Evolutionary conservation across 2,113 vertebrate species (phyloP), one percentile per base, ranked within the genome.

Genomic region (Eulacestoma nigropectus): DNA sequence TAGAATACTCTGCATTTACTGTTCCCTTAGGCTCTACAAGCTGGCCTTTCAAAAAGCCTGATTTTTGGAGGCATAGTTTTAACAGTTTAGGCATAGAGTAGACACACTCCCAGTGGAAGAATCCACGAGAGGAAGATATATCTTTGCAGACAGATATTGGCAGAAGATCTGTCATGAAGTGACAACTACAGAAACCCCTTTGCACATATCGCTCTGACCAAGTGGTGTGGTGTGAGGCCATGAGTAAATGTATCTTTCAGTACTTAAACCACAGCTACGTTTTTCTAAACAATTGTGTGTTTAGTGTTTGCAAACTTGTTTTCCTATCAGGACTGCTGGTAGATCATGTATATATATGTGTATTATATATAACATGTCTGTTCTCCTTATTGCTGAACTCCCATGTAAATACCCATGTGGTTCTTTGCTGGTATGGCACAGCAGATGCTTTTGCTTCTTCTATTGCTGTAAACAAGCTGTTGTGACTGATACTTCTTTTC

Each of bases 401-500:
- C 59, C 20, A 5, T 78, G 68, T 68, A 60, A 87, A 89, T 68
- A 63, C 52, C 14, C 10, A 0, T 67, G 75, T 62, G 52, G 55
- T 50, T 90, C 50, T 63, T 81, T 33, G 42, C 77, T 83, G 35
- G 55, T 74, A 16, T 15, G 33, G 76, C 62, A 41, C 25, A 79
- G 68, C 76, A 91, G 73, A 93, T 96, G 86, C 84, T 91, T 92
- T 81, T 93, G 72, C 60, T 84, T 92, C 83, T 91, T 70, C 88
- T 84, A 2, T 52, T 93, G 80, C 83, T 95, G 87, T 97, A 96
- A 97, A 97, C 95, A 97, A 93, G 93, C 89, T 89, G 86, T 96
- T 92, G 83, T 94, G 95, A 95, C 93, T 90, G 93, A 90, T 90
- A 88, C 75, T 93, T 94, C 76, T 95, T 90, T 94, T 88, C 57